phyloP scores from a whole-genome alignment of 2,888 invertebrate genomes.

The Caenorhabditis sp. region DNA sequence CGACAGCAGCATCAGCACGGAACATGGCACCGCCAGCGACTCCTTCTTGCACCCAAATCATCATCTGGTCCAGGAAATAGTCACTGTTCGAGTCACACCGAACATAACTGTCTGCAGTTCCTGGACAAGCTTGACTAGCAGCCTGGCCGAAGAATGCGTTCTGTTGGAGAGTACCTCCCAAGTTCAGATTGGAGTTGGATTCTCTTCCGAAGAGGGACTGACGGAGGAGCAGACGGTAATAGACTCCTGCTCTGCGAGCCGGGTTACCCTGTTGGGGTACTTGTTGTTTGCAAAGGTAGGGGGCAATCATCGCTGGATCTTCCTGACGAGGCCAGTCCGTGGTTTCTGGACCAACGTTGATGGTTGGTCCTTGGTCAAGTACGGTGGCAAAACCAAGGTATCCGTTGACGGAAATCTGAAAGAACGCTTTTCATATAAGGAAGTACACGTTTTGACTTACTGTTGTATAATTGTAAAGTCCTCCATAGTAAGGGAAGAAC shows the following conservation, averaged over 20 bases:
- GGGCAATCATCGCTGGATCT: constrained; percentile 83
- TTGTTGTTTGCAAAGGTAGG: constrained; percentile 82
- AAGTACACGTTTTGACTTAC: constrained; percentile 65
- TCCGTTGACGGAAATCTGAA: constrained; percentile 80
- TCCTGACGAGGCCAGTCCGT: constrained; percentile 82
- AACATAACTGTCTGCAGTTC: constrained; percentile 80
- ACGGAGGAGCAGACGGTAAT: constrained; percentile 80
- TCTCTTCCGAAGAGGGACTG: constrained; percentile 82
- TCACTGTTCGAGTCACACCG: constrained; percentile 79
- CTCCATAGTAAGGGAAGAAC: constrained; percentile 83
- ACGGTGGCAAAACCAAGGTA: constrained; percentile 83
- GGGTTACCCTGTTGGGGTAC: constrained; percentile 80
- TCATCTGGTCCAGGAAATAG: constrained; percentile 82
- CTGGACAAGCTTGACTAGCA: constrained; percentile 78
- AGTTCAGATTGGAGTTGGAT: constrained; percentile 75
- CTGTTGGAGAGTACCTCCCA: constrained; percentile 73
- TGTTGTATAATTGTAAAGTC: constrained; percentile 82
- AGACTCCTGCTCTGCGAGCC: constrained; percentile 79
- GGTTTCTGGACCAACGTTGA: constrained; percentile 82
- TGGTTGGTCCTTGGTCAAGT: constrained; percentile 82
- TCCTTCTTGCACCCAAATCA: constrained; percentile 86
- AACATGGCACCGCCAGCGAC: constrained; percentile 93
- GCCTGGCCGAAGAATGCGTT: constrained; percentile 79
- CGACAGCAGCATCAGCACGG: constrained; percentile 92
- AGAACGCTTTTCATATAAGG: neutral